phyloP scores from a whole-genome alignment of 2,888 invertebrate species.

The Apamea epomidion region DNA sequence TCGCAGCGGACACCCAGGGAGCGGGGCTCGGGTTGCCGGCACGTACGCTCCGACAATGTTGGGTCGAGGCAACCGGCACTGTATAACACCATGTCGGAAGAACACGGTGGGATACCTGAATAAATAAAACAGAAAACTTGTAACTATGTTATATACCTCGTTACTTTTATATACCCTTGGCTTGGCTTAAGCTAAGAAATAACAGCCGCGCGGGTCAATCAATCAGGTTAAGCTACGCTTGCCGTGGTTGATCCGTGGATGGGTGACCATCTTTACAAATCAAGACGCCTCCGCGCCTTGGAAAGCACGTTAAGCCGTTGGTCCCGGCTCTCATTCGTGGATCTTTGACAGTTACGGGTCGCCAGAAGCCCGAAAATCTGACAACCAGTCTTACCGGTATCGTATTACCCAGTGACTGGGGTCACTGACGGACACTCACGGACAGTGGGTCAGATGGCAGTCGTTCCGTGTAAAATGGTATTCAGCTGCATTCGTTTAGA shows the following conservation, averaged over 20 bases:
- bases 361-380: neutral
- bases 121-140: neutral
- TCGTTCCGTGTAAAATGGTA: neutral
- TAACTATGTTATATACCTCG: neutral
- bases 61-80: slow-evolving; percentile 63
- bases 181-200: neutral
- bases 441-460: neutral
- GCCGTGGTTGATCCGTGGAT: too few relatives aligned
- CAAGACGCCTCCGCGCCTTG: neutral
- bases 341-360: neutral
- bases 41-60: slow-evolving; percentile 71
- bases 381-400: neutral
- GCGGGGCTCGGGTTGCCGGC: slow-evolving; percentile 63
- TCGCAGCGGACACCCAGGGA: slow-evolving; percentile 71
- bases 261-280: neutral
- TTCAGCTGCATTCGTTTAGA: neutral
- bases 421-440: too few relatives aligned
- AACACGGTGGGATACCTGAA: slow-evolving; percentile 68
- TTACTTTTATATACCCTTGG: too few relatives aligned
- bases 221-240: neutral
- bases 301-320: neutral
- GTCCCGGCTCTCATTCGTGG: neutral
- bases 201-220: neutral
- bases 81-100: slow-evolving; percentile 69
- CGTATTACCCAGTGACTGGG: neutral